phyloP scores from a whole-genome alignment of 2,888 invertebrate genomes.

The Ernsta delagoae region DNA sequence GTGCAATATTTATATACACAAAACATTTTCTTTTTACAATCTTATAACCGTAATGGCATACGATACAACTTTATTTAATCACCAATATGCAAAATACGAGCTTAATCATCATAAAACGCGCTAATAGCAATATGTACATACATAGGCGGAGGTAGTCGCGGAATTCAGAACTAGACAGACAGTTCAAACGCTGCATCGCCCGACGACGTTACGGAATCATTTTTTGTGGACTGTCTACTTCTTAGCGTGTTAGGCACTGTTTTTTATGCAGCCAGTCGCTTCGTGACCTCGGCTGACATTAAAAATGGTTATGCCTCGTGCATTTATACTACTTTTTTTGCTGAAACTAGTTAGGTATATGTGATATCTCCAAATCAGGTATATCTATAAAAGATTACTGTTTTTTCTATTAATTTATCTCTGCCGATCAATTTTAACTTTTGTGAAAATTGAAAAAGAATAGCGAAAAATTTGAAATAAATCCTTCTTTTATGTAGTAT shows the following conservation, averaged over 20 bases:
- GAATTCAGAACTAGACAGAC: conserved; percentile 45
- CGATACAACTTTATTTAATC: background rate
- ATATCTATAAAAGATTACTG: conserved; percentile 27
- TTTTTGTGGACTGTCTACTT: conserved; percentile 75
- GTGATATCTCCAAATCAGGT: conserved; percentile 40
- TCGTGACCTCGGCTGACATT: conserved; percentile 79
- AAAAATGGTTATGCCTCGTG: conserved; percentile 70
- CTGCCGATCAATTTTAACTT: background rate
- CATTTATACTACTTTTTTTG: conserved; percentile 59
- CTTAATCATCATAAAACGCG: background rate
- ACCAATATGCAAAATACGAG: background rate
- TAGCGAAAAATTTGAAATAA: too few relatives aligned
- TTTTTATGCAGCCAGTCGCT: conserved; percentile 68
- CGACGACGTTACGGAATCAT: conserved; percentile 60
- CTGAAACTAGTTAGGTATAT: conserved; percentile 45
- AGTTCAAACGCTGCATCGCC: conserved; percentile 50
- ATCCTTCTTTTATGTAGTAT: too few relatives aligned
- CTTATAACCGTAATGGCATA: too few relatives aligned
- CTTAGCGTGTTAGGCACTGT: conserved; percentile 69
- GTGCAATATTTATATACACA: too few relatives aligned
- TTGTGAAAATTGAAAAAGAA: background rate
- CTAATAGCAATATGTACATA: conserved; percentile 19
- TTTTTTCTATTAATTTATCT: conserved; percentile 15
- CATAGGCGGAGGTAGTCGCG: conserved; percentile 42
- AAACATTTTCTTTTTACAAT: too few relatives aligned